Conservation (phyloP, 2,797 vertebrate species). For the Champsocephalus gunnari region DNA sequence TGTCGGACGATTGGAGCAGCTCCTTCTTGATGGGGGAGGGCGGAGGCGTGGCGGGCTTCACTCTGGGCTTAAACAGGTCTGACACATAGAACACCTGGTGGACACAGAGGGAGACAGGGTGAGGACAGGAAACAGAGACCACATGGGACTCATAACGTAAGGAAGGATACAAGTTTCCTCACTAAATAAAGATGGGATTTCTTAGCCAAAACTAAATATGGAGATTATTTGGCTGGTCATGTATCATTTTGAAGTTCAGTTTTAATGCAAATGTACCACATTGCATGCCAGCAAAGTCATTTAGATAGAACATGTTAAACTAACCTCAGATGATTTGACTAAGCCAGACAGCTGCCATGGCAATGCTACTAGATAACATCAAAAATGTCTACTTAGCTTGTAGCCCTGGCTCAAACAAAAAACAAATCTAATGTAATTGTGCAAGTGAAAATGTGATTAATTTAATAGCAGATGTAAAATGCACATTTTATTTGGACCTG, state of each 20-base stretch:
- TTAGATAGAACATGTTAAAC: background rate
- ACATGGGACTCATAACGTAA: background rate
- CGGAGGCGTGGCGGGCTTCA: conserved; percentile 86
- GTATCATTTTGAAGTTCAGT: background rate
- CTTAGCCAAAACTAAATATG: background rate
- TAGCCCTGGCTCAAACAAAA: no score
- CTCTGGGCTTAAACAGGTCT: conserved; percentile 94
- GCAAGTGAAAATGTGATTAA: background rate
- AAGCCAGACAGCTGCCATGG: background rate
- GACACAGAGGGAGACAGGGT: conserved; percentile 14
- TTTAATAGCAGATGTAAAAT: background rate
- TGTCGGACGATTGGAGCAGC: conserved; percentile 93
- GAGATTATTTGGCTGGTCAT: background rate
- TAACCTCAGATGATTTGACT: conserved; percentile 4
- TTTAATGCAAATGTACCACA: conserved; percentile 21
- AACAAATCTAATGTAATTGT: no score
- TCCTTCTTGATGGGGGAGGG: conserved; percentile 95
- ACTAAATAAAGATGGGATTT: background rate
- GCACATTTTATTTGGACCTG: background rate
- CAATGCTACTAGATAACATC: background rate
- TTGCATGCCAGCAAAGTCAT: background rate
- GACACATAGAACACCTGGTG: conserved; percentile 95
- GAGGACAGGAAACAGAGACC: background rate
- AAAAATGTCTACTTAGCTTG: background rate
- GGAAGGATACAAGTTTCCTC: background rate